Evolutionary conservation across 2,113 vertebrate species (phyloP), one percentile per base, ranked within the genome.

Genomic region (Otis tarda): DNA sequence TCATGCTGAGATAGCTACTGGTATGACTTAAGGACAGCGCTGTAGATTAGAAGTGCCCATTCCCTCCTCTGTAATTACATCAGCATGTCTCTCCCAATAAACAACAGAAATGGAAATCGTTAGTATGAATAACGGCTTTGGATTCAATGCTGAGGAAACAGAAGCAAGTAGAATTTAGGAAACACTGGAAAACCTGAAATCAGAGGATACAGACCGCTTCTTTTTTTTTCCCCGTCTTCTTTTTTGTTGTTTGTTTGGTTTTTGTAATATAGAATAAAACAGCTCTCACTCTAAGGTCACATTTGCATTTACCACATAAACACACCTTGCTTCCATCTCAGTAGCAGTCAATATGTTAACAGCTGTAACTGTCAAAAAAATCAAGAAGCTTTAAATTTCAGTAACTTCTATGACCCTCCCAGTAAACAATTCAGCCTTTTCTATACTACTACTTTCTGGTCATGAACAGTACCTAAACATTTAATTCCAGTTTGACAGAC

Each of bases 61-160:
- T 43, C 60, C 69, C 70, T 87, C 65, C 52, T 63, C 84, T 82
- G 27, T 87, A 91, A 96, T 89, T 89, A 89, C 69, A 87, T 84
- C 81, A 82, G 87, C 65, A 50, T 41, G 69, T 49, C 56, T 41
- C 91, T 65, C 45, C 77, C 74, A 87, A 25, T 93, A 89, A 94
- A 76, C 73, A 74, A 85, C 22, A 87, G 74, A 78, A 79, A 83
- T 60, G 59, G 78, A 84, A 74, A 87, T 21, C 60, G 65, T 65
- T 74, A 78, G 49, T 41, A 52, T 52, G 84, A 91, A 67, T 76
- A 84, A 93, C 7, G 33, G 11, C 22, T 68, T 81, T 67, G 35
- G n/a, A 77, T 71, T 84, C 89, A 65, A 56, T 1, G 10, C 39
- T 64, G 49, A 83, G 55, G 59, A 75, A 81, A 73, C 52, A 74